Base-by-base conservation (phyloP, 2,113 vertebrate species). In the Oenanthe melanoleuca region DNA sequence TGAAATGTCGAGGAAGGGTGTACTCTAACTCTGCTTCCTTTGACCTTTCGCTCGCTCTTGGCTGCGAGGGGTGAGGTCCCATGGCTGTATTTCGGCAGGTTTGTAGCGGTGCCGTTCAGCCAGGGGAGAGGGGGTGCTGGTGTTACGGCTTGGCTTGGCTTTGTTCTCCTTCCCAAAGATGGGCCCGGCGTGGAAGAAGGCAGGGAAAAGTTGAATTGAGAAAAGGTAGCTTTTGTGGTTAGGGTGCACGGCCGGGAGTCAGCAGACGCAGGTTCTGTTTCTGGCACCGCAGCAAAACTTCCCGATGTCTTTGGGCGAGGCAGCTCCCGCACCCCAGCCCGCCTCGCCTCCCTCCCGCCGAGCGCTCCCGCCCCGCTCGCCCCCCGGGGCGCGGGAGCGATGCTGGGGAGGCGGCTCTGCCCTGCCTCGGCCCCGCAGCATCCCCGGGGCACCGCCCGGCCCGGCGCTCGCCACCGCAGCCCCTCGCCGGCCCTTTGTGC, bases 261-360 rank as follows among this genome's bases (percentile, higher is more conserved):
- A 95, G 92, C 92, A 96, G 88, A 47, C 4, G 12, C 80, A 73
- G 80, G 61, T 93, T 96, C 91, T 95, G 82, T 94, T 95, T 82
- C 67, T 94, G 95, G 94, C 85, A 92, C 75, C 71, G 33, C 85
- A 80, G 85, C 67, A 86, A 90, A 93, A 93, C 92, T 95, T 95
- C 79, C 67, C 26, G 72, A 63, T 60, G 89, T 56, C 24, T 14
- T 73, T 3, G 83, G 57, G 69, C 81, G 89, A 19, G 28, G 79
- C 52, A 31, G 72, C 47, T 57, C 82, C 29, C 74, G 42, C 80
- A 90, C 44, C 80, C 77, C 88, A n/a, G 25, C 72, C 72, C 64
- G 55, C 71, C 63, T 69, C 4, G 15, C 67, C 82, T 45, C 55
- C 72, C 90, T 50, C 53, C 38, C 37, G 79, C 86, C 82, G 3